Percentiles rank a stretch among this genome's conserved stretches.
Conservation (phyloP, 2,888 invertebrate species). For the Pheosia gnoma region DNA sequence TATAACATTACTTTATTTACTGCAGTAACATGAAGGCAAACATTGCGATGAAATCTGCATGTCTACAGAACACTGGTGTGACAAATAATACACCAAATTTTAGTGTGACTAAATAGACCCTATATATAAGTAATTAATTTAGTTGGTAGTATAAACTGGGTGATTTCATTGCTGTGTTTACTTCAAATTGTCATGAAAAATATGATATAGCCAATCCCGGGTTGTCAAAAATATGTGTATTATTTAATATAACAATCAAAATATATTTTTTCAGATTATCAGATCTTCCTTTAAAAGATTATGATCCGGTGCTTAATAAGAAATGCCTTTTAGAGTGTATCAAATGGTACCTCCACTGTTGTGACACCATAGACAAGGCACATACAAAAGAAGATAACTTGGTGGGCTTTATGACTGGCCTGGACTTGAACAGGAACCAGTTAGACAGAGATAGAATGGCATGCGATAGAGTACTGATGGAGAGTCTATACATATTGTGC, state of each 20-base stretch:
- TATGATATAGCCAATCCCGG: no score
- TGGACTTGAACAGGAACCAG: slow-evolving; percentile 37
- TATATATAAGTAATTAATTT: no score
- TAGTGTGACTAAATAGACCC: no score
- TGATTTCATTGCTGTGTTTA: no score
- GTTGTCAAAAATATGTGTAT: no score
- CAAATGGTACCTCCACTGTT: slow-evolving; percentile 85
- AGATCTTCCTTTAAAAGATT: slow-evolving; percentile 80
- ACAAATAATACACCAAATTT: no score
- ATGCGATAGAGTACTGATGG: slow-evolving; percentile 82
- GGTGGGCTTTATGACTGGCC: slow-evolving; percentile 22
- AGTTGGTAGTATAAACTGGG: no score
- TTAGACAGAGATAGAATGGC: slow-evolving; percentile 31
- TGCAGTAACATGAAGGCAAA: no score
- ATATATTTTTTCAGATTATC: slow-evolving; percentile 79
- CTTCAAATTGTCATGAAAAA: no score
- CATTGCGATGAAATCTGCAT: no score
- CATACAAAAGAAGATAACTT: slow-evolving; percentile 32
- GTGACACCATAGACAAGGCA: slow-evolving; percentile 70
- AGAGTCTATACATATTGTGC: slow-evolving; percentile 87
- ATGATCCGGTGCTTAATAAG: slow-evolving; percentile 88
- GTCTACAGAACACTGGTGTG: no score
- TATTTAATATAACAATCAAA: no score
- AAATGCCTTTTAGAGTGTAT: slow-evolving; percentile 89
- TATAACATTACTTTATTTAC: slow-evolving; percentile 50